A percentile compares a stretch with the other conserved stretches of the same genome.
These are phyloP conservation scores for Leptinotarsa texana DNA, from an alignment of 1,140 invertebrate genomes.

Conservation along the genomic window DNA sequence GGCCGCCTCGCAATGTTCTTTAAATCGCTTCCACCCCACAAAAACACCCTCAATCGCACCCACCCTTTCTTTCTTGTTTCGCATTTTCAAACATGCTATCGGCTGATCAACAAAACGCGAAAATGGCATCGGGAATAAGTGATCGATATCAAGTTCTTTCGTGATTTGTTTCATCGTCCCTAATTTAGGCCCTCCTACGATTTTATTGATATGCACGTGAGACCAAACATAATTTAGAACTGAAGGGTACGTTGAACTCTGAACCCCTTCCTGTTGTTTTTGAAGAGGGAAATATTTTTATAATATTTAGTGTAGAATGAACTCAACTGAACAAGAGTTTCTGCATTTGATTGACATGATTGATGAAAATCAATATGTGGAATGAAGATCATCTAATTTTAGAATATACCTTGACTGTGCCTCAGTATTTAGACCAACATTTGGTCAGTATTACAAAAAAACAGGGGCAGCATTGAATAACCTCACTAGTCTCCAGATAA, in stretches of 20 bases:
- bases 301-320: too few relatives aligned
- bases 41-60: slow-evolving; percentile 26
- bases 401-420: too few relatives aligned
- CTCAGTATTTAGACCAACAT: too few relatives aligned
- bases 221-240: neutral
- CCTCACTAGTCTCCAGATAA: too few relatives aligned
- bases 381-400: too few relatives aligned
- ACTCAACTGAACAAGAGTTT: too few relatives aligned
- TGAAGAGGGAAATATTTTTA: too few relatives aligned
- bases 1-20: slow-evolving; percentile 27
- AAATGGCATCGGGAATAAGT: slow-evolving; percentile 7
- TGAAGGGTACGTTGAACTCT: neutral
- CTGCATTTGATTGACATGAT: too few relatives aligned
- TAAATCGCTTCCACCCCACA: slow-evolving; percentile 27
- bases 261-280: neutral
- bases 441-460: too few relatives aligned
- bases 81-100: slow-evolving; percentile 25
- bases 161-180: slow-evolving; percentile 12
- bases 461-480: too few relatives aligned
- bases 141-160: slow-evolving; percentile 4
- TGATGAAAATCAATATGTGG: too few relatives aligned
- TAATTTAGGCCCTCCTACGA: neutral
- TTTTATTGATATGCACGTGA: slow-evolving; percentile 1
- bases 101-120: slow-evolving; percentile 26
- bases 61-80: slow-evolving; percentile 15